Base-by-base conservation (phyloP, 2,888 invertebrate species). In the Tholera decimalis region DNA sequence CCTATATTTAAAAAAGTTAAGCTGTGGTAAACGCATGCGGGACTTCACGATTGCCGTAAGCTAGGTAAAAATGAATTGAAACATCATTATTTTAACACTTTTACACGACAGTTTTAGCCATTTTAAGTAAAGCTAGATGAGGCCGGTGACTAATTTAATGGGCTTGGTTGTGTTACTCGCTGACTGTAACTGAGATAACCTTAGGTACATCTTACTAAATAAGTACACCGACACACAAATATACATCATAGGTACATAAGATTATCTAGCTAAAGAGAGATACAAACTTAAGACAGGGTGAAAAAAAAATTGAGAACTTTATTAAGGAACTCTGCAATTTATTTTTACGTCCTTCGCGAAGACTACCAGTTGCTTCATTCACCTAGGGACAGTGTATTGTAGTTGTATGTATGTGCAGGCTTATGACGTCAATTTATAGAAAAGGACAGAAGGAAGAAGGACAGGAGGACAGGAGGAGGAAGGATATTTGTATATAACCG, bases 281-380 rank as follows among this genome's bases (percentile, higher is more conserved):
- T 33, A 70, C 61, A 46, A 53, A 47, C 61, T 61, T 47, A 47
- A 47, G 28, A 70, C 39, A n/a, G 44, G 43, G 44, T 55, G 44
- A 49, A 64, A 70, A 46, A 26, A 54, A 50, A 53, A 65, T 58
- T 64, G 50, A 22, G 15, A 46, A 41, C 22, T 41, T 71, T 71
- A 46, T 71, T 24, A 47, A 35, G 51, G 39, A 24, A 71, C 35
- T 71, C 35, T 35, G 51, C n/a, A 28, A 53, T 68, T 71, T 68
- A 68, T 71, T 15, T 53, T 15, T 53, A 18, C 51, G 51, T 51
- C 62, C 46, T 62, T 47, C 39, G 62, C 39, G 33, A 71, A 62
- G 44, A 61, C 62, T 53, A 68, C 67, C 71, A 71, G 67, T 68
- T 68, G 62, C 71, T 68, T 68, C 46, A 30, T 47, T 61, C 51